Conservation (phyloP, 2,888 invertebrate species). For the Gymnoscelis rufifasciata region DNA sequence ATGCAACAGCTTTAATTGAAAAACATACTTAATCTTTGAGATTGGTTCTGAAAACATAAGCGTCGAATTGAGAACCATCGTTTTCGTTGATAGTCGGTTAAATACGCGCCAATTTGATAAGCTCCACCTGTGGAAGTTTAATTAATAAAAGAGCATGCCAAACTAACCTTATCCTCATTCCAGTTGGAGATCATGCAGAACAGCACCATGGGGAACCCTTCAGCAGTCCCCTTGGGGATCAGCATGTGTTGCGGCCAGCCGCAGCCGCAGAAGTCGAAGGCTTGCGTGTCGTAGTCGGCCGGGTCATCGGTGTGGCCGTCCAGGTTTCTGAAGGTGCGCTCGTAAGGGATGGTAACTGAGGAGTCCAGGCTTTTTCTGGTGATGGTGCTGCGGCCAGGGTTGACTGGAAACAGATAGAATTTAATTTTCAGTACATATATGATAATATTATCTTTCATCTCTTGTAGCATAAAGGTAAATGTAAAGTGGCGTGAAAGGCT, state of each 20-base stretch:
- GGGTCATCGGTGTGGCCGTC: slow-evolving; percentile 80
- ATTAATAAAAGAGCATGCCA: too few species aligned
- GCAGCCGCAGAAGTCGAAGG: slow-evolving; percentile 91
- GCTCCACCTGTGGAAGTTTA: too few species aligned
- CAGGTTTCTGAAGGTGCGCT: slow-evolving; percentile 83
- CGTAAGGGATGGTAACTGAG: slow-evolving; percentile 90
- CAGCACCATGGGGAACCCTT: slow-evolving; percentile 83
- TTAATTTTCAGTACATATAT: too few species aligned
- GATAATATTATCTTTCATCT: too few species aligned
- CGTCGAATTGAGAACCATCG: too few species aligned
- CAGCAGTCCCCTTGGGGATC: slow-evolving; percentile 83
- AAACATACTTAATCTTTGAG: too few species aligned
- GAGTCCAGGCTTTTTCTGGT: slow-evolving; percentile 84
- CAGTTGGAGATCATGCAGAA: slow-evolving; percentile 90
- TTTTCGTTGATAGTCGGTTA: too few species aligned
- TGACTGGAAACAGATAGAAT: slow-evolving; percentile 67
- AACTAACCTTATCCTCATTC: slow-evolving; percentile 80
- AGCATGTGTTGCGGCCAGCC: slow-evolving; percentile 93
- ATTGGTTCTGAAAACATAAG: too few species aligned
- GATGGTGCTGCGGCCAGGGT: slow-evolving; percentile 83
- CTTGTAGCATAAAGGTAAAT: too few species aligned
- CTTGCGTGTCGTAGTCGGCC: slow-evolving; percentile 67
- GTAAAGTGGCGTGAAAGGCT: too few species aligned
- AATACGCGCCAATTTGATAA: too few species aligned
- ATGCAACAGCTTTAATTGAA: too few species aligned